A percentile compares a stretch with the other conserved stretches of the same genome.
Conservation (phyloP, 2,113 vertebrate genomes). For the Ochotona curzoniae region DNA sequence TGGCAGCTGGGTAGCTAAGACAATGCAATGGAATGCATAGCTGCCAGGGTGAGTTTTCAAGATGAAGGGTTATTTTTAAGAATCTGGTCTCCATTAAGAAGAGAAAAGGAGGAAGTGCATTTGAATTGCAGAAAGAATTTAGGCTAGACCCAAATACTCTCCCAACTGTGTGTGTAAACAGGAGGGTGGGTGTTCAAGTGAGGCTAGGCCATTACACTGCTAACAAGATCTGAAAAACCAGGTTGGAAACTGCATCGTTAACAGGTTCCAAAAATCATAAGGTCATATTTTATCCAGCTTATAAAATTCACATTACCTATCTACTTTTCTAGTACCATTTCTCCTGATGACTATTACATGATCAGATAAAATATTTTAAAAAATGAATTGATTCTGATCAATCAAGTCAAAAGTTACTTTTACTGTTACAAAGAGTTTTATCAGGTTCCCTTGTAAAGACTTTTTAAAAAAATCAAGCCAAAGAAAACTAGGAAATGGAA, state of each 20-base stretch:
- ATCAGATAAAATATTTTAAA: background rate
- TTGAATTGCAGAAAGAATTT: conserved; percentile 70
- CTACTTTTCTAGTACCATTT: background rate
- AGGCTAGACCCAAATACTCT: conserved; percentile 51
- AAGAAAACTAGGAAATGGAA: conserved; percentile 17
- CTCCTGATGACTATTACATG: background rate
- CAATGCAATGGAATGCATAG: conserved; percentile 54
- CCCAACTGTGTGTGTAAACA: conserved; percentile 10
- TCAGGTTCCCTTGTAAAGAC: background rate
- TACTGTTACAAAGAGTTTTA: background rate
- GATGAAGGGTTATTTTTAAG: conserved; percentile 59
- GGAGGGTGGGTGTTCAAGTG: conserved; percentile 45
- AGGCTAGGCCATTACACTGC: conserved; percentile 23
- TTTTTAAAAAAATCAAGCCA: conserved; percentile 1
- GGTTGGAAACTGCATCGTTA: background rate
- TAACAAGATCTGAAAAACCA: conserved; percentile 46
- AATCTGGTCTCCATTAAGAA: conserved; percentile 80
- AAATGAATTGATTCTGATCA: background rate
- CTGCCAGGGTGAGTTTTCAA: conserved; percentile 41
- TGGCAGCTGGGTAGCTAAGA: conserved; percentile 61
- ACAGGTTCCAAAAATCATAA: conserved; percentile 37
- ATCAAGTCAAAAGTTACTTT: conserved; percentile 39
- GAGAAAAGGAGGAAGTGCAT: conserved; percentile 65
- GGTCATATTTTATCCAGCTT: background rate
- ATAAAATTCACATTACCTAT: background rate